Conservation (phyloP, 2,797 vertebrate species). For the Sebastes hopkinsi region DNA sequence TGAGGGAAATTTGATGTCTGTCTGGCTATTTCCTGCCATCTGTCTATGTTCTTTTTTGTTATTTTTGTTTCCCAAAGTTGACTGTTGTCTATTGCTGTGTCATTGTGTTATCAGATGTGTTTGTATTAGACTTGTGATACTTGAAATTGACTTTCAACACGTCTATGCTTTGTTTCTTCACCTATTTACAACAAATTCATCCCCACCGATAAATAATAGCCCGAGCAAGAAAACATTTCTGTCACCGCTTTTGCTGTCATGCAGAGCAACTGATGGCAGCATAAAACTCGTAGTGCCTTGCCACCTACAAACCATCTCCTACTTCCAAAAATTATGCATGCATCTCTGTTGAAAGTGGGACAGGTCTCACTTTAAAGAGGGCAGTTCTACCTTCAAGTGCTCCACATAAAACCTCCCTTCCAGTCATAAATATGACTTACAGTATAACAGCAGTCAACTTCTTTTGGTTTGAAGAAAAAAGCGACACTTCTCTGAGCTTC, state of each 20-base stretch:
- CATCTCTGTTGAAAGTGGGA: conserved; percentile 41
- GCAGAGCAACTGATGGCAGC: conserved; percentile 15
- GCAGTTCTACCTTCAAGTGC: conserved; percentile 49
- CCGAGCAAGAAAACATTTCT: background rate
- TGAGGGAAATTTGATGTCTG: background rate
- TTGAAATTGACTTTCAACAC: background rate
- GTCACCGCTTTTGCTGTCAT: background rate
- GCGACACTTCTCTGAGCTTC: background rate
- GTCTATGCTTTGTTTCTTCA: background rate
- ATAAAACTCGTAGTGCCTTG: conserved; percentile 5
- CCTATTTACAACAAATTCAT: background rate
- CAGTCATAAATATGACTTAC: conserved; percentile 38
- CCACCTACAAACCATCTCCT: conserved; percentile 32
- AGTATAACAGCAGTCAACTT: conserved; percentile 8
- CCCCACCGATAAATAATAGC: background rate
- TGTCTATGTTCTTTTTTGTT: background rate
- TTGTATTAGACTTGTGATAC: background rate
- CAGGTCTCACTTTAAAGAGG: conserved; percentile 57
- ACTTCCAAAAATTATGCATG: conserved; percentile 46
- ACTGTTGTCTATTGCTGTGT: background rate
- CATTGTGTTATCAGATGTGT: background rate
- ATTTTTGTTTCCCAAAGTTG: background rate
- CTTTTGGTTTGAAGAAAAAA: conserved; percentile 9
- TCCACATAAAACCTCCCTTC: conserved; percentile 40
- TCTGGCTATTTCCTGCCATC: background rate